A percentile compares a stretch with the other conserved stretches of the same genome.
Evolutionary conservation across 92 coral and sea anemone genomes (phyloP).

Genomic region (Heteractis magnifica): DNA sequence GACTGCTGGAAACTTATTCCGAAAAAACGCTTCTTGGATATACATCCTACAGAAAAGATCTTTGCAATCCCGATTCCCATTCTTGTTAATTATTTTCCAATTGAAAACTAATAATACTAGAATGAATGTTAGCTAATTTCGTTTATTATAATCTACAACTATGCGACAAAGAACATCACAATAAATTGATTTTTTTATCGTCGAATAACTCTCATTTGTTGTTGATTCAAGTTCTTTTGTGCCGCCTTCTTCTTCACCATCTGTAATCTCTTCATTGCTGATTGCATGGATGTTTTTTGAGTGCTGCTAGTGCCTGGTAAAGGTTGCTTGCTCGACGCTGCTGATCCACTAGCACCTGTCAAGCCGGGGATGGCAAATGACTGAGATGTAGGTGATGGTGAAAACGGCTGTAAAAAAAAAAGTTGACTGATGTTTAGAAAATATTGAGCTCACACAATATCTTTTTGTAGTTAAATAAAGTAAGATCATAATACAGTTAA

Average conservation of each 20-base stretch:
- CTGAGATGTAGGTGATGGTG: slow-evolving; percentile 73
- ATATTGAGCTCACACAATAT: background rate
- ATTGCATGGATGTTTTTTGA: slow-evolving; percentile 86
- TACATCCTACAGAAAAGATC: too few species aligned
- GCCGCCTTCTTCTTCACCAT: slow-evolving; percentile 98
- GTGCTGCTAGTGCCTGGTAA: slow-evolving; percentile 59
- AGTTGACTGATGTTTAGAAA: background rate
- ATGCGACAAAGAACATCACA: background rate
- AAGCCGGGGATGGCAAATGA: slow-evolving; percentile 96
- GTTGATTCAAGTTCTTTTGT: slow-evolving; percentile 81
- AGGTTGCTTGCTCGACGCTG: slow-evolving; percentile 45
- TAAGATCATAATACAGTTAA: background rate
- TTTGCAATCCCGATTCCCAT: too few species aligned
- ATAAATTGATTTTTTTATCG: slow-evolving; percentile 38
- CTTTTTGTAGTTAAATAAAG: background rate
- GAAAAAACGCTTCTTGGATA: too few species aligned
- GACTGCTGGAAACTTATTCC: too few species aligned
- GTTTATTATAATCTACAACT: background rate
- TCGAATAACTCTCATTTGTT: slow-evolving; percentile 81
- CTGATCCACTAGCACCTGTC: slow-evolving; percentile 28
- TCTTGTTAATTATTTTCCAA: too few species aligned
- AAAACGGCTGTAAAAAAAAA: slow-evolving; percentile 52
- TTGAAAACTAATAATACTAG: background rate
- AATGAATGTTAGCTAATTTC: background rate
- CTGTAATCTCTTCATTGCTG: slow-evolving; percentile 88